phyloP scores from a whole-genome alignment of 2,113 vertebrate genomes.

The Bos taurus region ARS-UCD2.0 NC_037329.1:28469001-28469500 shows the following conservation, averaged over 20 bases:
- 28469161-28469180: not conserved
- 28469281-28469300: too few species aligned
- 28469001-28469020: not conserved
- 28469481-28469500: not conserved
- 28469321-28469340: not conserved
- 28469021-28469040: not conserved
- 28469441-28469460: not conserved
- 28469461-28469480: not conserved
- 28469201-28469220: not conserved
- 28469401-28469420: not conserved
- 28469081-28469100: not conserved
- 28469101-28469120: not conserved
- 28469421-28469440: not conserved
- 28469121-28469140: not conserved
- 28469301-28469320: not conserved
- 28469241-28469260: not conserved
- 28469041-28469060: not conserved
- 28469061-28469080: not conserved
- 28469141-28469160: not conserved
- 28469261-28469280: not conserved
- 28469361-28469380: not conserved
- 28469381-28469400: not conserved
- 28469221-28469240: not conserved
- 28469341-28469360: not conserved
- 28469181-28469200: not conserved